These are phyloP conservation scores for Oxyura jamaicensis DNA, from an alignment of 2,113 vertebrate genomes.

Conservation along the genomic window DNA sequence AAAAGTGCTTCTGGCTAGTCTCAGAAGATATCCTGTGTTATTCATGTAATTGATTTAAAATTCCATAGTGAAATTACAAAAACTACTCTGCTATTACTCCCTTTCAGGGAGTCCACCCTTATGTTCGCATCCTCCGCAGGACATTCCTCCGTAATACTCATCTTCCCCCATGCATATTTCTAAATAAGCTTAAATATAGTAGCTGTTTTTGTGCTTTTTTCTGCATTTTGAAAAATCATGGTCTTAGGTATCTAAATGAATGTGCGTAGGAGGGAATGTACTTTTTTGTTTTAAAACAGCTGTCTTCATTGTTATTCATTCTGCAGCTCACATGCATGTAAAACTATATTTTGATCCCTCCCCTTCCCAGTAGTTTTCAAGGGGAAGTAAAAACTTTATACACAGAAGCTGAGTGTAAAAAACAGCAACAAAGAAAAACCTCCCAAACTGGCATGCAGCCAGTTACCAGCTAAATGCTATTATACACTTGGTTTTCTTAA, in stretches of 20 bases:
- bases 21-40: slow-evolving; percentile 31
- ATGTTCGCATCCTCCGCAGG: neutral
- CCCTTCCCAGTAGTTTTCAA: slow-evolving; percentile 7
- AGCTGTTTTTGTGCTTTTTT: neutral
- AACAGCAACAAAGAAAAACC: neutral
- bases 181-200: slow-evolving; percentile 28
- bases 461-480: neutral
- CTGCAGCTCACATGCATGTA: neutral
- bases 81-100: slow-evolving; percentile 42
- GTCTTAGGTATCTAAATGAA: neutral
- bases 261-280: neutral
- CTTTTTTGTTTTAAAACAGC: neutral
- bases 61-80: slow-evolving; percentile 40
- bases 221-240: neutral
- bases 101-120: slow-evolving; percentile 39
- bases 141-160: neutral
- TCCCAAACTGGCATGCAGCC: neutral
- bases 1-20: slow-evolving; percentile 22
- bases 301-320: neutral
- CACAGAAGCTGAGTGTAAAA: neutral
- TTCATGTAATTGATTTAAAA: slow-evolving; percentile 52
- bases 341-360: neutral
- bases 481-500: slow-evolving; percentile 9
- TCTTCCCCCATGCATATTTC: neutral
- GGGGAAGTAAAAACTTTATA: neutral